Evolutionary conservation across 2,888 invertebrate species (phyloP).

Genomic region (Brachyptera putata): DNA sequence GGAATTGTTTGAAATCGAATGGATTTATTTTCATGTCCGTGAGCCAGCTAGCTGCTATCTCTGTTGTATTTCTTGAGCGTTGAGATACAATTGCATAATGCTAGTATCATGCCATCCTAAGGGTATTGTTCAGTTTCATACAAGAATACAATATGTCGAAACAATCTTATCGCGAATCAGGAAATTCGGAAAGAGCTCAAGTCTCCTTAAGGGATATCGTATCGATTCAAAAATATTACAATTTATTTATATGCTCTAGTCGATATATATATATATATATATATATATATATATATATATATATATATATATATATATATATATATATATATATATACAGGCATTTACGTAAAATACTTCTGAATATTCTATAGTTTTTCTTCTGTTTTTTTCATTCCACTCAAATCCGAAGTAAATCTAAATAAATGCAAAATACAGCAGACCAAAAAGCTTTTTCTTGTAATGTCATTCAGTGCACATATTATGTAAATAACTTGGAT

Average conservation of each 20-base stretch:
- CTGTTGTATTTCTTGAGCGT: not conserved
- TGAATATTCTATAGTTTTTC: no score
- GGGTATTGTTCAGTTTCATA: no score
- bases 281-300: no score
- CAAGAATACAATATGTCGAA: not conserved
- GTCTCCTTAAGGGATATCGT: not conserved
- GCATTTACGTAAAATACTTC: no score
- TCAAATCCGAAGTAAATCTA: not conserved
- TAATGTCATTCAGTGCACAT: not conserved
- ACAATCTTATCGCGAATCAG: not conserved
- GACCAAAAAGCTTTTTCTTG: slow-evolving; percentile 8
- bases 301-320: no score
- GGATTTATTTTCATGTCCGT: slow-evolving; percentile 21
- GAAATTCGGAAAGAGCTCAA: not conserved
- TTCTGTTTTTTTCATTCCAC: not conserved
- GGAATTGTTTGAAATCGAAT: slow-evolving; percentile 27
- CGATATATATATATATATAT: no score
- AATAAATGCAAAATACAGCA: slow-evolving; percentile 10
- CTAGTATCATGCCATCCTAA: no score
- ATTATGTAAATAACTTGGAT: no score
- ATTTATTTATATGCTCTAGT: no score
- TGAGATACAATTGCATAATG: no score
- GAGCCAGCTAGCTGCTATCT: slow-evolving; percentile 3
- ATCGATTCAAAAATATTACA: no score
- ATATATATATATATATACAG: no score